Percentiles rank a stretch among this genome's conserved stretches.
Evolutionary conservation across 2,113 vertebrate species (phyloP).

Genomic region (Dipodomys ordii): DNA sequence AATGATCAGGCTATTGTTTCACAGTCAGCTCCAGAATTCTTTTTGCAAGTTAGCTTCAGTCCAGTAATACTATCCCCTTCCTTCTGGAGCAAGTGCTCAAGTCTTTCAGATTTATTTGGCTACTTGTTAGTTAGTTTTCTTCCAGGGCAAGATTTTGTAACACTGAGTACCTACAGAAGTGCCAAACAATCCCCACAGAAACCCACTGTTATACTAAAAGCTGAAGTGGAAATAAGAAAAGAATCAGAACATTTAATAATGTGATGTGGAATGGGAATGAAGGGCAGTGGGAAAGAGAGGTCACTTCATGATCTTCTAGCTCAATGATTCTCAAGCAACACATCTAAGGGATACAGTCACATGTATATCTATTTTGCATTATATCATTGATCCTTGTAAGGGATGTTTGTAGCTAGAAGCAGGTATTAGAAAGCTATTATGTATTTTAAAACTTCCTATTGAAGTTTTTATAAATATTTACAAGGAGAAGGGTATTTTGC

Average conservation of each 20-base stretch:
- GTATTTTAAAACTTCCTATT: background rate
- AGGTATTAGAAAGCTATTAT: background rate
- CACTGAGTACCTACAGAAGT: background rate
- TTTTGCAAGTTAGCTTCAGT: conserved; percentile 69
- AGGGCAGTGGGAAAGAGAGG: background rate
- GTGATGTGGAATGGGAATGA: background rate
- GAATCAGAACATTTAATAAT: background rate
- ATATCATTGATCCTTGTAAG: background rate
- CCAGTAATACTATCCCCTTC: conserved; percentile 65
- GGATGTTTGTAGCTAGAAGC: background rate
- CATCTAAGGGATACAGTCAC: background rate
- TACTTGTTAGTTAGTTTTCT: conserved; percentile 58
- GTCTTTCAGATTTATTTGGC: conserved; percentile 69
- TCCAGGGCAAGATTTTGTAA: conserved; percentile 56
- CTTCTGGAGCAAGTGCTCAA: conserved; percentile 58
- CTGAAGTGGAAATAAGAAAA: conserved; percentile 45
- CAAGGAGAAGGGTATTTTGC: background rate
- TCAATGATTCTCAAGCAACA: conserved; percentile 2
- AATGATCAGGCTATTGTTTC: conserved; percentile 61
- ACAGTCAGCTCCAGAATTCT: conserved; percentile 53
- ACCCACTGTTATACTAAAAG: conserved; percentile 39
- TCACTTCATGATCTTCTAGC: conserved; percentile 1
- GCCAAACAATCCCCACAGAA: background rate
- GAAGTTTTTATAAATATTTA: background rate
- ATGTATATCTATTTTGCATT: background rate